These are phyloP conservation scores for Drosophila hydei DNA, from an alignment of 1,140 invertebrate genomes.

Conservation along the genomic window DNA sequence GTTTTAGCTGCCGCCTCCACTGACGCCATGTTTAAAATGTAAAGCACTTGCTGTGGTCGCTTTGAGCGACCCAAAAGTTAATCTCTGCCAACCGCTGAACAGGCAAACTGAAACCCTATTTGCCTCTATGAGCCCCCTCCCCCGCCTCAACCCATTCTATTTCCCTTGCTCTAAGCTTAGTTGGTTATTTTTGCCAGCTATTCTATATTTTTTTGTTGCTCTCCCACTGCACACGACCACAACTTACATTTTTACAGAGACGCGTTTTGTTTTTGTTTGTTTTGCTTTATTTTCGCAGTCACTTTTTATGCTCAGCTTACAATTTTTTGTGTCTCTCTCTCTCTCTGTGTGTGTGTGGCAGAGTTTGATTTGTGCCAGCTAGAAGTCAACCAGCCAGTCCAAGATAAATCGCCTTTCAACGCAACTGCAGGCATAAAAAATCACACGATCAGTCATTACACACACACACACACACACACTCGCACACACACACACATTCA, in stretches of 20 bases:
- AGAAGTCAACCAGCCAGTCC: constrained; percentile 64
- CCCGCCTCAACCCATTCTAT: not conserved
- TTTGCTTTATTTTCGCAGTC: constrained; percentile 60
- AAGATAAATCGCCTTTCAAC: constrained; percentile 83
- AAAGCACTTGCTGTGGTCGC: constrained; percentile 81
- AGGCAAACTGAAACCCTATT: constrained; percentile 25
- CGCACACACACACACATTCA: constrained; percentile 18
- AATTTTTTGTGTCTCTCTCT: constrained; percentile 6
- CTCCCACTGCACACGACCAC: constrained; percentile 50
- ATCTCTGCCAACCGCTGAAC: constrained; percentile 77
- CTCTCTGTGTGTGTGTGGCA: constrained; percentile 39
- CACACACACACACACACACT: constrained; percentile 44
- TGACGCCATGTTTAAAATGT: constrained; percentile 71
- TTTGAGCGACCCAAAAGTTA: constrained; percentile 81
- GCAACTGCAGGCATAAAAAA: constrained; percentile 76
- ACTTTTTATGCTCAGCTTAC: constrained; percentile 63
- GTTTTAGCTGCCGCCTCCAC: constrained; percentile 7
- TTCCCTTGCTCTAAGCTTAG: constrained; percentile 32
- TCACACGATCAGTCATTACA: constrained; percentile 83
- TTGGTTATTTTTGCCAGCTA: constrained; percentile 70
- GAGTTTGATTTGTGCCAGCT: constrained; percentile 41
- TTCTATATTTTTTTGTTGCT: constrained; percentile 35
- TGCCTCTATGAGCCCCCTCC: not conserved
- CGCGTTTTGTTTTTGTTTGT: constrained; percentile 50
- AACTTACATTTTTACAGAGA: constrained; percentile 75